Conservation (phyloP, 2,888 invertebrate genomes). For the Brenthis hecate region DNA sequence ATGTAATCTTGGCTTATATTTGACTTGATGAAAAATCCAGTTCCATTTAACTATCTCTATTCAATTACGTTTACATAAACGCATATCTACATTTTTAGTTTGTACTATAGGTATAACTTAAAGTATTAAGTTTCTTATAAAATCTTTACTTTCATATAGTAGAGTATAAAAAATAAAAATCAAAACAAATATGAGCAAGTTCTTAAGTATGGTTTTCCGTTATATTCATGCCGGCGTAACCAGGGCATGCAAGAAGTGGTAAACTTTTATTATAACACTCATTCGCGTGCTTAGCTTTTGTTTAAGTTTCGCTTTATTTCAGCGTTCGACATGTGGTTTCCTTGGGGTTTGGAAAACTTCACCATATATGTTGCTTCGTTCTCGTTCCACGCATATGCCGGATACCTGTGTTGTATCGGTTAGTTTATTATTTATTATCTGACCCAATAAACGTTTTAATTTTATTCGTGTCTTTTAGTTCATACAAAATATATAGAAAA, state of each 20-base stretch:
- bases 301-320: constrained; percentile 45
- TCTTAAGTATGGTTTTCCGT: constrained; percentile 23
- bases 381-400: constrained; percentile 65
- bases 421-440: constrained; percentile 41
- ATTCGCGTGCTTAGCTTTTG: constrained; percentile 35
- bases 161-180: constrained; percentile 15
- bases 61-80: no score
- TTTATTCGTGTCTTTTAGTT: no score
- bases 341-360: constrained; percentile 66
- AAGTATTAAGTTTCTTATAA: neutral
- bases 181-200: constrained; percentile 17
- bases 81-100: no score
- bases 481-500: no score
- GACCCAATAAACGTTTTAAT: neutral
- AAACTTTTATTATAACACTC: constrained; percentile 36
- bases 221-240: constrained; percentile 22
- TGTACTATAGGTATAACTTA: no score
- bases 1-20: no score
- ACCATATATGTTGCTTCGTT: constrained; percentile 61
- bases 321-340: constrained; percentile 77
- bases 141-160: neutral
- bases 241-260: constrained; percentile 27
- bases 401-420: constrained; percentile 68
- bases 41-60: no score
- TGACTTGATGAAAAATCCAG: no score